A percentile compares a stretch with the other conserved stretches of the same genome.
Conservation (phyloP, 2,797 vertebrate genomes). For the Stomatorhinus walkeri region DNA sequence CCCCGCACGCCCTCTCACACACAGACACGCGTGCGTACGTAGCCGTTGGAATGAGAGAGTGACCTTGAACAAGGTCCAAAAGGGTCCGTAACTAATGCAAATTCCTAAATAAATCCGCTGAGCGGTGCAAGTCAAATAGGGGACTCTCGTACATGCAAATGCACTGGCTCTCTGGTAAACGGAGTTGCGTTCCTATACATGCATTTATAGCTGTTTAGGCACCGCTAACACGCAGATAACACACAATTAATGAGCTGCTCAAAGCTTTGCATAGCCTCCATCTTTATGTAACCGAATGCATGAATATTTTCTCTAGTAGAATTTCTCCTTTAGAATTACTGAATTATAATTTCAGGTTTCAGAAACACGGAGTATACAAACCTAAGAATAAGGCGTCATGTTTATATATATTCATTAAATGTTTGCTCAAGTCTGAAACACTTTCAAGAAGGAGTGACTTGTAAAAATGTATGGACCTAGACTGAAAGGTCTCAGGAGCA, state of each 20-base stretch:
- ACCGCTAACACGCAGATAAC: neutral
- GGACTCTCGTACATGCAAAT: slow-evolving; percentile 43
- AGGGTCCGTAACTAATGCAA: slow-evolving; percentile 35
- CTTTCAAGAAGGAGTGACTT: neutral
- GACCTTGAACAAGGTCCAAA: slow-evolving; percentile 48
- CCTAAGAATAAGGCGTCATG: neutral
- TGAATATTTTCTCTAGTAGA: neutral
- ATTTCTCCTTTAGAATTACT: neutral
- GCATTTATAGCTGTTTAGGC: neutral
- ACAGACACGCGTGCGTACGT: slow-evolving; percentile 23
- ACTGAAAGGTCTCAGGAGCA: neutral
- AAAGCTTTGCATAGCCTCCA: neutral
- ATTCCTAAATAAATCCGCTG: slow-evolving; percentile 37
- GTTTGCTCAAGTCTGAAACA: neutral
- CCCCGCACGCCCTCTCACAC: slow-evolving; percentile 23
- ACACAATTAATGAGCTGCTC: neutral
- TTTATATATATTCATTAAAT: neutral
- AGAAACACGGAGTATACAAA: neutral
- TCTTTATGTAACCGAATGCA: neutral
- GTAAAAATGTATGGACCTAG: neutral
- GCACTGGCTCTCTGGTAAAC: slow-evolving; percentile 28
- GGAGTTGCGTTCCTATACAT: neutral
- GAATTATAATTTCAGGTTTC: neutral
- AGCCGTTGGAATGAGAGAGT: slow-evolving; percentile 43
- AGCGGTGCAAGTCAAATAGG: slow-evolving; percentile 31